Evolutionary conservation across 1,140 invertebrate species (phyloP), one percentile per base, ranked within the genome.

Genomic region (Atta colombica): DNA sequence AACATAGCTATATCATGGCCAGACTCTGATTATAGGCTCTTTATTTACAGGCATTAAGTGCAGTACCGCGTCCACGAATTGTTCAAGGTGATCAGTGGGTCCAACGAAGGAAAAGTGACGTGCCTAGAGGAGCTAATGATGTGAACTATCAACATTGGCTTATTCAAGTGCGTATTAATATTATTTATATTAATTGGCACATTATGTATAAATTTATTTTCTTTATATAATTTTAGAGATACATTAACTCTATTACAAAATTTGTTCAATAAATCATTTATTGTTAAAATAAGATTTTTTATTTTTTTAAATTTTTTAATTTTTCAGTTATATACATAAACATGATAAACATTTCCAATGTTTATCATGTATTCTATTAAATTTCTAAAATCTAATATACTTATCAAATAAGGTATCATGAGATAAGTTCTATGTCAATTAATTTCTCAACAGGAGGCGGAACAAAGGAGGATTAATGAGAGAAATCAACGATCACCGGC

Each of bases 71-170:
- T 51, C 96, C 97, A 12, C 96, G 97, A 92, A 96, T 98, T 84
- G 97, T 97, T 61, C 96, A 96, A 35, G 96, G 95, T 84, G 96
- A 97, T 72, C 97, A 97, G 66, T 98, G 97, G 97, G 96, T 97
- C 60, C 96, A 97, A 55, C 96, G 97, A 90, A 95, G 96, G 69
- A 97, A 97, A 87, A 96, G 96, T 63, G 97, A 97, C 88, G 96
- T 96, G 7, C 95, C 95, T 6, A 91, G 95, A 45, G 93, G 91
- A 4, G 92, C 94, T 45, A 96, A 96, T 75, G 97, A 96, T 90
- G 97, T 96, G 90, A 97, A 97, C 93, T 98, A 97, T 90, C 97
- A 98, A 91, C 98, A 99, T 92, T 98, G 98, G 98, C 96, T 98
- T 7, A 97, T 98, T 92, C 97, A 98, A 96, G 97, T 97, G 90